Conservation (phyloP, 1,140 invertebrate species). For the Littorina saxatilis region DNA sequence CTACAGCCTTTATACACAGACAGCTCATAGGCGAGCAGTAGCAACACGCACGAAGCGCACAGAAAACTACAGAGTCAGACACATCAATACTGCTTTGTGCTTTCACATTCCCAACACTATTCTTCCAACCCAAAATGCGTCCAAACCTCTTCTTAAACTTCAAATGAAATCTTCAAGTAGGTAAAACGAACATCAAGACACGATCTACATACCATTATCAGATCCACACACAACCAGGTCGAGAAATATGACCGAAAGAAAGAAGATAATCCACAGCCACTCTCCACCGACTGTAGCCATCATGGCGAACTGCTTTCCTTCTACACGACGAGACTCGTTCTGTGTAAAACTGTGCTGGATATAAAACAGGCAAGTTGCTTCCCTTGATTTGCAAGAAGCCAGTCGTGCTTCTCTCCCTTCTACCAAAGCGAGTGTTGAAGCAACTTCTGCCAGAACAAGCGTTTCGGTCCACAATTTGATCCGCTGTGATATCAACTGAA, state of each 20-base stretch:
- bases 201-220: not conserved
- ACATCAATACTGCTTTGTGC: too few species aligned
- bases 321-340: not conserved
- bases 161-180: too few species aligned
- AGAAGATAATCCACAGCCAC: not conserved
- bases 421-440: not conserved
- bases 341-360: not conserved
- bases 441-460: too few species aligned
- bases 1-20: too few species aligned
- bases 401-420: not conserved
- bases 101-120: too few species aligned
- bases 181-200: too few species aligned
- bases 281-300: slow-evolving; percentile 3
- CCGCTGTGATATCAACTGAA: not conserved
- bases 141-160: too few species aligned
- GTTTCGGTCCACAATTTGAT: too few species aligned
- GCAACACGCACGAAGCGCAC: too few species aligned
- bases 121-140: too few species aligned
- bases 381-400: slow-evolving; percentile 9
- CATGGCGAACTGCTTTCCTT: slow-evolving; percentile 24
- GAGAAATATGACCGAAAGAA: not conserved
- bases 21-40: too few species aligned
- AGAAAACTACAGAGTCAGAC: too few species aligned
- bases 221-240: not conserved
- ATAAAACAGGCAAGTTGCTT: slow-evolving; percentile 4